Evolutionary conservation across 2,888 invertebrate genomes (phyloP).

Genomic region (Elegia similella): DNA sequence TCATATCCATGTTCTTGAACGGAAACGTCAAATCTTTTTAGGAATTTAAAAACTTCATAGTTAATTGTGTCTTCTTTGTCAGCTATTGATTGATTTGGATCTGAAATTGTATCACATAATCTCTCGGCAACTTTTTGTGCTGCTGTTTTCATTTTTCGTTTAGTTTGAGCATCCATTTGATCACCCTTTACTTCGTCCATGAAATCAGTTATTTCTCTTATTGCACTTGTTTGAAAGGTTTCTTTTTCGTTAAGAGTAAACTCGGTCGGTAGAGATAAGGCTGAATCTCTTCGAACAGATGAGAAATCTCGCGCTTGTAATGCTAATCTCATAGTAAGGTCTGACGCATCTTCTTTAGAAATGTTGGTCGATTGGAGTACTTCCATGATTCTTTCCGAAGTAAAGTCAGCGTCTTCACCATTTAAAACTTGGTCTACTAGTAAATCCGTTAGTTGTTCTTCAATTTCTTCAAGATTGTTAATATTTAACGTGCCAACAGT

Average conservation of each 20-base stretch:
- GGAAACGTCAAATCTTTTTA: slow-evolving; percentile 20
- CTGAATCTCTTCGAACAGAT: background rate
- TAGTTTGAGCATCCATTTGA: slow-evolving; percentile 18
- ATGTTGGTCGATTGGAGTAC: background rate
- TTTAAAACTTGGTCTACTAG: background rate
- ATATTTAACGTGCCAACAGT: background rate
- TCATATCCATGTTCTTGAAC: slow-evolving; percentile 3
- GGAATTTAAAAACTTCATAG: slow-evolving; percentile 23
- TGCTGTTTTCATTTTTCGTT: slow-evolving; percentile 22
- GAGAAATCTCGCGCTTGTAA: slow-evolving; percentile 1
- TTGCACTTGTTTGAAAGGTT: slow-evolving; percentile 23
- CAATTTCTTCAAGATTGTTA: background rate
- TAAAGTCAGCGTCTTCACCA: background rate
- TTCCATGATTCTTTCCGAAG: background rate
- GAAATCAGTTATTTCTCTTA: slow-evolving; percentile 28
- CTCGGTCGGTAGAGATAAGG: background rate
- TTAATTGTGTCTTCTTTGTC: slow-evolving; percentile 26
- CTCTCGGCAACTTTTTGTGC: slow-evolving; percentile 24
- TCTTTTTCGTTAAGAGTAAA: slow-evolving; percentile 12
- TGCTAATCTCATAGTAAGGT: slow-evolving; percentile 17
- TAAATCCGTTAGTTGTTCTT: background rate
- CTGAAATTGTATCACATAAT: slow-evolving; percentile 25
- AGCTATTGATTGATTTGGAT: slow-evolving; percentile 16
- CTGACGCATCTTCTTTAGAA: slow-evolving; percentile 1
- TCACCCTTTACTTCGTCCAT: slow-evolving; percentile 24